Conservation (phyloP, 2,888 invertebrate genomes). For the Diadromus collaris region DNA sequence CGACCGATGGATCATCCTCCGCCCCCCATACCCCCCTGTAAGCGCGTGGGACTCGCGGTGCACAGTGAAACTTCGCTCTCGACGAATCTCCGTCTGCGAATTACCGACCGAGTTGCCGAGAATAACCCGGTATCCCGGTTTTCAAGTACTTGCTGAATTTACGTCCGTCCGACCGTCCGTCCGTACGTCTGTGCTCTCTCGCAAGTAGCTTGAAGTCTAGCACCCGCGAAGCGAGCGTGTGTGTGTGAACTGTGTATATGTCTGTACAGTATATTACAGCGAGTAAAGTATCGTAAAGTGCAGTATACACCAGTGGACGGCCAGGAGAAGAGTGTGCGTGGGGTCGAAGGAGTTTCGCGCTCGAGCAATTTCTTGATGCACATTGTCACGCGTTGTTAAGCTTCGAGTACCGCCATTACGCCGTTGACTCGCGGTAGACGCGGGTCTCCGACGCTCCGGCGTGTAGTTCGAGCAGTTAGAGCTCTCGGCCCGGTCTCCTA, state of each 20-base stretch:
- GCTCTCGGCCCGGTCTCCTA: neutral
- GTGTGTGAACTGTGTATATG: slow-evolving; percentile 23
- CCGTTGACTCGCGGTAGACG: slow-evolving; percentile 55
- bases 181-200: neutral
- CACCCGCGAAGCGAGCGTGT: slow-evolving; percentile 20
- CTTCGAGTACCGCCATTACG: slow-evolving; percentile 75
- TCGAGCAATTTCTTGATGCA: slow-evolving; percentile 76
- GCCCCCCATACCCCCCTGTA: neutral
- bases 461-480: slow-evolving; percentile 11
- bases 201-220: too few species aligned
- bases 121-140: slow-evolving; percentile 20
- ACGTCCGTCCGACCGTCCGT: neutral
- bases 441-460: slow-evolving; percentile 14
- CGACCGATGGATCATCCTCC: slow-evolving; percentile 66
- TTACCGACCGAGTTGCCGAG: slow-evolving; percentile 14
- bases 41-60: slow-evolving; percentile 34
- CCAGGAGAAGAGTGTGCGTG: slow-evolving; percentile 52
- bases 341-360: slow-evolving; percentile 65
- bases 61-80: slow-evolving; percentile 11
- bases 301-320: slow-evolving; percentile 46
- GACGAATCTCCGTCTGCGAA: slow-evolving; percentile 27
- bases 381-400: slow-evolving; percentile 79
- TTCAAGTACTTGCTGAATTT: slow-evolving; percentile 1
- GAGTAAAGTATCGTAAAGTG: slow-evolving; percentile 55
- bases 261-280: slow-evolving; percentile 13